Evolutionary conservation across 2,797 vertebrate species (phyloP), one percentile per base, ranked within the genome.

Genomic region (Siniperca scherzeri): DNA sequence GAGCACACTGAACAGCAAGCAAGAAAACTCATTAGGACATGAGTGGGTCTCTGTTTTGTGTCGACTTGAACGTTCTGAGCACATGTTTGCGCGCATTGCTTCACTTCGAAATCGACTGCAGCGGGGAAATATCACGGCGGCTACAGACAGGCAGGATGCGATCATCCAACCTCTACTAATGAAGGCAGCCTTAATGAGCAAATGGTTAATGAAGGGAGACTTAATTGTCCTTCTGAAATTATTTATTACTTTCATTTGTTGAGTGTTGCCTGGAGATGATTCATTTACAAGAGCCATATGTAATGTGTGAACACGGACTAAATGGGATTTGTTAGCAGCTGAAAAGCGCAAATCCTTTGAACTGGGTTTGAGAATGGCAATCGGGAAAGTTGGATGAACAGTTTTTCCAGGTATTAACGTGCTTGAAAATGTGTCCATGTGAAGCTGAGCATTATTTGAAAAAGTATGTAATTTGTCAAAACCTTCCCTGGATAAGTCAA

Each of bases 161-260:
- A 72, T 84, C 90, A 76, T 70, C 85, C 89, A 84, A 78, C 92
- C 89, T 89, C 69, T 19, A 13, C 89, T 91, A 92, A 94, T 88
- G 85, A 90, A 91, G 89, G 89, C 87, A 67, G 87, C 62, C 87
- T 66, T 93, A 93, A 94, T 89, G 92, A 93, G 89, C 85, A 81
- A 91, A 85, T 81, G 88, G 84, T 90, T 92, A 91, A 92, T 91
- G 92, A 84, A 85, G 85, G 82, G 84, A 84, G 78, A 82, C 86
- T 81, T 91, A 93, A 93, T 92, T 90, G 88, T 93, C 88, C 88
- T 87, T 80, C 85, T 81, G 84, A 91, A 93, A 91, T 89, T 87
- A 90, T 91, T 85, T 83, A 91, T 93, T 85, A 55, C 80, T 79
- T 88, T 89, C 82, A 90, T 91, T 87, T 89, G 80, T 81, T 59